These are phyloP conservation scores for Trinectes maculatus DNA, from an alignment of 2,113 vertebrate genomes.

Conservation along the genomic window DNA sequence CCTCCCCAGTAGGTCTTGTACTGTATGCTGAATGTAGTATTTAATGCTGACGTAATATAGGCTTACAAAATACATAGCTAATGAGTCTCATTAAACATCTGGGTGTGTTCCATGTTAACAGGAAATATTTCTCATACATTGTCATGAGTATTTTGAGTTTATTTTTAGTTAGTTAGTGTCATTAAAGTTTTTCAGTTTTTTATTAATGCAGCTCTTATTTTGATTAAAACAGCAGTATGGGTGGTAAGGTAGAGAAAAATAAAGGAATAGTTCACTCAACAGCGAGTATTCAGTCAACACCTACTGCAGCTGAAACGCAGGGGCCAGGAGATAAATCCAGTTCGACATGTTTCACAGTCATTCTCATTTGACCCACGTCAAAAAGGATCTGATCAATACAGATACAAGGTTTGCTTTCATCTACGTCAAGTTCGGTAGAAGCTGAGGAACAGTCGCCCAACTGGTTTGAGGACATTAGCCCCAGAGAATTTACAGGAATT, in stretches of 20 bases:
- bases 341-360: conserved; percentile 13
- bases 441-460: neutral
- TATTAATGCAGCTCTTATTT: too few relatives aligned
- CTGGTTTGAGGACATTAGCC: conserved; percentile 26
- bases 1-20: neutral
- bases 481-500: conserved; percentile 36
- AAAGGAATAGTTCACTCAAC: neutral
- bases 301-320: neutral
- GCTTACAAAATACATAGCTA: neutral
- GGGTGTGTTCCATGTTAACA: neutral
- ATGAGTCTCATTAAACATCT: neutral
- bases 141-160: neutral
- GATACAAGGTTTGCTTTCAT: neutral
- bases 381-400: neutral
- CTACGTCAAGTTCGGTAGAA: neutral
- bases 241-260: neutral
- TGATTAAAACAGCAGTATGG: neutral
- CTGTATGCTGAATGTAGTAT: neutral
- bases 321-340: neutral
- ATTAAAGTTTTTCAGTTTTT: too few relatives aligned
- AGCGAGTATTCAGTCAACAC: neutral
- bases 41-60: neutral
- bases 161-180: neutral
- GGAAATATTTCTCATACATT: neutral
- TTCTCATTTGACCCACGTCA: neutral